phyloP scores from a whole-genome alignment of 2,888 invertebrate genomes.

The Phaonia tiefii region DNA sequence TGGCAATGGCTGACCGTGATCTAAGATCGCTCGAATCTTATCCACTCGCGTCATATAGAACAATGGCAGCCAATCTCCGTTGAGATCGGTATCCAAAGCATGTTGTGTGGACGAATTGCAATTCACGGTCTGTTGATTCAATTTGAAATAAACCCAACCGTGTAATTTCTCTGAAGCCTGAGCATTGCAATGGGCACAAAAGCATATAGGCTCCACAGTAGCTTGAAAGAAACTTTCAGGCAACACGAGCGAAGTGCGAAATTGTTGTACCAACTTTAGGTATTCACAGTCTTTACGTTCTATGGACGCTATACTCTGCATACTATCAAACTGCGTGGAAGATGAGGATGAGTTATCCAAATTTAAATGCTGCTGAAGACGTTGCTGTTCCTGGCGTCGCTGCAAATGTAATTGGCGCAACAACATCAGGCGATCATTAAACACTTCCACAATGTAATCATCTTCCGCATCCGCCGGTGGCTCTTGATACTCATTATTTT shows the following conservation, averaged over 20 bases:
- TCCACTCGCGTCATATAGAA: constrained; percentile 80
- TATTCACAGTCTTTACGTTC: constrained; percentile 80
- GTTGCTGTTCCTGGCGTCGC: constrained; percentile 72
- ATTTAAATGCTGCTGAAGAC: constrained; percentile 71
- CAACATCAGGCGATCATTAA: constrained; percentile 70
- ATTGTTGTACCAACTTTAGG: constrained; percentile 78
- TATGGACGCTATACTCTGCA: constrained; percentile 74
- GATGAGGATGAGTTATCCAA: constrained; percentile 71
- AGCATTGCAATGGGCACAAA: constrained; percentile 77
- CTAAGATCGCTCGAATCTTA: constrained; percentile 80
- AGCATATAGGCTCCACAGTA: constrained; percentile 77
- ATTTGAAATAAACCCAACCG: constrained; percentile 80
- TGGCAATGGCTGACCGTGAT: constrained; percentile 80
- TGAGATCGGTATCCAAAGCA: constrained; percentile 65
- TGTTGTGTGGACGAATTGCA: constrained; percentile 71
- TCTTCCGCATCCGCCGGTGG: constrained; percentile 40
- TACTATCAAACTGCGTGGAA: constrained; percentile 74
- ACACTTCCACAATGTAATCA: constrained; percentile 72
- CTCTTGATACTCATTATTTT: constrained; percentile 61
- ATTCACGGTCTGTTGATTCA: constrained; percentile 79
- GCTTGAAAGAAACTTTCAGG: constrained; percentile 79
- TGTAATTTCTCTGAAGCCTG: constrained; percentile 76
- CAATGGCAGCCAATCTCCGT: constrained; percentile 78
- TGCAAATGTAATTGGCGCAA: constrained; percentile 73
- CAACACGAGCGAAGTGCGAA: constrained; percentile 78